Conservation (phyloP, 2,888 invertebrate species). For the Dolichomitus sp. region DNA sequence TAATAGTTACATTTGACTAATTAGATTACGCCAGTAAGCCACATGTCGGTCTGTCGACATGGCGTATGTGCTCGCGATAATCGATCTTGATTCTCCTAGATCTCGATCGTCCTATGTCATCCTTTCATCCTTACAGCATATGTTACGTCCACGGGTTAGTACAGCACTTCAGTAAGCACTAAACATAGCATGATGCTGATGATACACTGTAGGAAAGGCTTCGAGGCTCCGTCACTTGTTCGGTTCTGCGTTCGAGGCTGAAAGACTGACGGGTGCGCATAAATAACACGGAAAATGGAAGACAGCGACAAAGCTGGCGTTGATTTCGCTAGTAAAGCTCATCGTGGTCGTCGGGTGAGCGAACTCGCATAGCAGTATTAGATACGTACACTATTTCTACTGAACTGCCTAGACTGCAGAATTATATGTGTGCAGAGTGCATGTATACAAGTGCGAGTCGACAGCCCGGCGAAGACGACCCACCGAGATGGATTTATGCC, state of each 20-base stretch:
- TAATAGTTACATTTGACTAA: constrained; percentile 34
- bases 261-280: constrained; percentile 75
- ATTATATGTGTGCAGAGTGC: constrained; percentile 39
- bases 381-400: constrained; percentile 15
- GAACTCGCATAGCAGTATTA: constrained; percentile 31
- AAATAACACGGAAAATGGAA: constrained; percentile 79
- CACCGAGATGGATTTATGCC: constrained; percentile 82
- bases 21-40: constrained; percentile 16
- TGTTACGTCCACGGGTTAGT: not conserved
- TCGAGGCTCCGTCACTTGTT: constrained; percentile 58
- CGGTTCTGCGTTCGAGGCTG: constrained; percentile 31
- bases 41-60: constrained; percentile 32
- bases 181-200: constrained; percentile 11
- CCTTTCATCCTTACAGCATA: constrained; percentile 6
- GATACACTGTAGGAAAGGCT: constrained; percentile 23
- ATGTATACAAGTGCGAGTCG: constrained; percentile 47
- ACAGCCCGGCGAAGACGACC: constrained; percentile 72
- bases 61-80: constrained; percentile 9
- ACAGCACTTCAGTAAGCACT: not conserved
- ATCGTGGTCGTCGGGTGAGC: constrained; percentile 27
- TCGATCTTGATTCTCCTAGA: constrained; percentile 36
- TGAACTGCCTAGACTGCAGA: constrained; percentile 38
- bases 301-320: constrained; percentile 81
- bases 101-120: constrained; percentile 28
- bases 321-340: constrained; percentile 80